Evolutionary conservation across 2,888 invertebrate species (phyloP).

Genomic region (Tanaodytes sp.): DNA sequence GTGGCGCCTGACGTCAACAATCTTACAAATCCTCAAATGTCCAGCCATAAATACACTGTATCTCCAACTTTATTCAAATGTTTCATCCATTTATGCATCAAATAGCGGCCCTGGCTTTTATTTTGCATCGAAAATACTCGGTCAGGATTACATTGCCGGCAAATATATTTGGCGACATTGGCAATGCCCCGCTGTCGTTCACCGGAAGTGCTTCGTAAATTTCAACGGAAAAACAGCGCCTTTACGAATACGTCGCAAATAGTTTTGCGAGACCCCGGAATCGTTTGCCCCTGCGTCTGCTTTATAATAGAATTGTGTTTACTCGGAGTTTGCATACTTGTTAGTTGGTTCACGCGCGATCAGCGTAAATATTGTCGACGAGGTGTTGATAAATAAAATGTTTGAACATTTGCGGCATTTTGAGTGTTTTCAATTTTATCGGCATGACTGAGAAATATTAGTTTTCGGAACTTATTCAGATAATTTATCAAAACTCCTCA

Average conservation of each 20-base stretch:
- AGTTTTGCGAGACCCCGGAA: constrained; percentile 29
- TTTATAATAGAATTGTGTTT: constrained; percentile 71
- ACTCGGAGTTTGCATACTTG: constrained; percentile 70
- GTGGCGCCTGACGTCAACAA: constrained; percentile 13
- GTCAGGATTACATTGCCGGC: constrained; percentile 25
- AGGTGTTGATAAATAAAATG: too few species aligned
- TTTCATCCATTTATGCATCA: constrained; percentile 51
- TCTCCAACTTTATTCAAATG: constrained; percentile 44
- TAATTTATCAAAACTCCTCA: too few species aligned
- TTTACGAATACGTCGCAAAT: constrained; percentile 27
- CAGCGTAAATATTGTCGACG: too few species aligned
- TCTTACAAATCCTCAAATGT: constrained; percentile 23
- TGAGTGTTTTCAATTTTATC: too few species aligned
- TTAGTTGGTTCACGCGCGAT: too few species aligned
- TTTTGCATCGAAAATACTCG: constrained; percentile 44
- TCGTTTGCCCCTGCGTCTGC: constrained; percentile 33
- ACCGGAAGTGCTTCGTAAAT: constrained; percentile 53
- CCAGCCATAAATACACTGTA: constrained; percentile 34
- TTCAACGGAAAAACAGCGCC: constrained; percentile 45
- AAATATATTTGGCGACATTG: constrained; percentile 48
- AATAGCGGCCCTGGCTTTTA: constrained; percentile 31
- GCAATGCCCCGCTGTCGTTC: constrained; percentile 57
- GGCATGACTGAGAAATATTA: too few species aligned
- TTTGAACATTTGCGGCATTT: too few species aligned
- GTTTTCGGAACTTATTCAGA: too few species aligned